phyloP scores from a whole-genome alignment of 2,797 vertebrate species.

The Rhinogobio ventralis region DNA sequence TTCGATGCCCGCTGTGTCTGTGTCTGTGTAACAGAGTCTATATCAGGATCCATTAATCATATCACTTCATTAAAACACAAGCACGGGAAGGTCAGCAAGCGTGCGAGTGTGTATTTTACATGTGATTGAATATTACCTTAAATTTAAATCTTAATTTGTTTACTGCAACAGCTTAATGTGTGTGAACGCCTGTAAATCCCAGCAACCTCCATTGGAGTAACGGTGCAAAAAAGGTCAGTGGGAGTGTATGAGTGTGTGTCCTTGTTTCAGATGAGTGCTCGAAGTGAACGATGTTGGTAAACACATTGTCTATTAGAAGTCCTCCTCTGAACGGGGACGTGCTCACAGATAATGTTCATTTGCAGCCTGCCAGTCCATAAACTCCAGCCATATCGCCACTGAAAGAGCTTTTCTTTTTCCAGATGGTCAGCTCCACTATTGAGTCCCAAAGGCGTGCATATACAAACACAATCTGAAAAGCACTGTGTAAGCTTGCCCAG shows the following conservation, averaged over 20 bases:
- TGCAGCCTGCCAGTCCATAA: constrained; percentile 63
- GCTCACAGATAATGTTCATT: constrained; percentile 57
- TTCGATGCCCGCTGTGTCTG: constrained; percentile 2
- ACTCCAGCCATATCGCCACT: constrained; percentile 54
- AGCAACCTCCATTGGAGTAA: constrained; percentile 45
- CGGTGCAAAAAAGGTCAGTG: constrained; percentile 57
- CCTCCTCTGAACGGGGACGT: constrained; percentile 47
- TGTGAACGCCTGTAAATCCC: background rate
- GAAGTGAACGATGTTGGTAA: constrained; percentile 47
- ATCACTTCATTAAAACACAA: constrained; percentile 49
- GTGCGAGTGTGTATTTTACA: constrained; percentile 28
- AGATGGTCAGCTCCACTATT: constrained; percentile 64
- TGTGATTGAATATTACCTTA: constrained; percentile 36
- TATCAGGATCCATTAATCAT: constrained; percentile 50
- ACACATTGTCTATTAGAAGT: constrained; percentile 55
- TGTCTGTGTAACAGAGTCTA: constrained; percentile 36
- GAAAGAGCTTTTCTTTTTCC: constrained; percentile 64
- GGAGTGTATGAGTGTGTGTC: constrained; percentile 51
- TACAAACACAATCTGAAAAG: constrained; percentile 63
- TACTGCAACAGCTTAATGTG: constrained; percentile 28
- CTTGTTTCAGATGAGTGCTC: constrained; percentile 49
- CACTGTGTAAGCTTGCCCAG: constrained; percentile 53
- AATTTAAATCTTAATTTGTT: constrained; percentile 47
- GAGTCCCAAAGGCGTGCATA: constrained; percentile 61
- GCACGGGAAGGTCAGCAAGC: background rate